A percentile compares a stretch with the other conserved stretches of the same genome.
Conservation (phyloP, 2,797 vertebrate species). For the Chaunax sp. region DNA sequence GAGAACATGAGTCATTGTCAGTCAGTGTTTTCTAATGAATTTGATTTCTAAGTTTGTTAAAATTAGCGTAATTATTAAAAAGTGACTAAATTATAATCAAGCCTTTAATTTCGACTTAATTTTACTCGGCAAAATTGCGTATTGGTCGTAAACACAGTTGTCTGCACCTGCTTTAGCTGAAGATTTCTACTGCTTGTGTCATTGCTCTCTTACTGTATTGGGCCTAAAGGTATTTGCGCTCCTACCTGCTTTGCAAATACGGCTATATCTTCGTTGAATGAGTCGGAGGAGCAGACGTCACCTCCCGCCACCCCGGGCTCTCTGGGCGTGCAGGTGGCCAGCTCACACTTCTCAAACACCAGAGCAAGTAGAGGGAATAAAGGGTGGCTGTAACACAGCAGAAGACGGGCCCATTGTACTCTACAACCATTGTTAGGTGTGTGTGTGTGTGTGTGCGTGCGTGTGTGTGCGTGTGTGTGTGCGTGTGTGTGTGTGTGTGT, state of each 20-base stretch:
- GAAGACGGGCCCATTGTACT: not conserved
- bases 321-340: slow-evolving; percentile 95
- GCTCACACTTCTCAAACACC: slow-evolving; percentile 97
- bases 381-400: slow-evolving; percentile 87
- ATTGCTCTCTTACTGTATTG: too few relatives aligned
- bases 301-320: slow-evolving; percentile 93
- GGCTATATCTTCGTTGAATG: slow-evolving; percentile 96
- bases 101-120: too few relatives aligned
- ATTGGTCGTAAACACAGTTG: too few relatives aligned
- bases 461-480: too few relatives aligned
- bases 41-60: too few relatives aligned
- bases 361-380: slow-evolving; percentile 94
- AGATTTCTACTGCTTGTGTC: too few relatives aligned
- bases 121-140: too few relatives aligned
- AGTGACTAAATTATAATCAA: too few relatives aligned
- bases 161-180: too few relatives aligned
- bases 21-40: not conserved
- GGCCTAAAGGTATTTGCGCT: too few relatives aligned
- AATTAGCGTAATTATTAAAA: too few relatives aligned
- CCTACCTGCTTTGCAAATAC: slow-evolving; percentile 95
- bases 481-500: too few relatives aligned
- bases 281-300: slow-evolving; percentile 96
- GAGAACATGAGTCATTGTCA: not conserved
- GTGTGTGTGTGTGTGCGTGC: not conserved
- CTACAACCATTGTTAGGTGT: not conserved